phyloP scores from a whole-genome alignment of 1,140 invertebrate genomes.

The Drosophila novamexicana region DNA sequence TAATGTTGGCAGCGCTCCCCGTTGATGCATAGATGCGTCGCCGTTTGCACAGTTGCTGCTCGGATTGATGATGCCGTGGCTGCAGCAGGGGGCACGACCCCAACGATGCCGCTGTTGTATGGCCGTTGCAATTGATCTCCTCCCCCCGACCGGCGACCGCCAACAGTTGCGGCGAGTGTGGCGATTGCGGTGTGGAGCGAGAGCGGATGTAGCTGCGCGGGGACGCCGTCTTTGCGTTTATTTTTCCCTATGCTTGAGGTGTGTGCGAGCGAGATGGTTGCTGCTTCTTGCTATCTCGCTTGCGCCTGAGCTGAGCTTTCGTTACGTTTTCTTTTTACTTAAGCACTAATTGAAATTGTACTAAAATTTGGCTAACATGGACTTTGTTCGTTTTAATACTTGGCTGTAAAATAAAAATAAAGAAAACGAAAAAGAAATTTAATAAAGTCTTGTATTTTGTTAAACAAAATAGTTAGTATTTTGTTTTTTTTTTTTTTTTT shows the following conservation, averaged over 20 bases:
- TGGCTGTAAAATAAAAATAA: conserved; percentile 51
- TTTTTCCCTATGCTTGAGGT: conserved; percentile 1
- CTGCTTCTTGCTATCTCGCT: neutral
- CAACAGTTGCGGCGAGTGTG: conserved; percentile 67
- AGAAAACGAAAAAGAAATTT: neutral
- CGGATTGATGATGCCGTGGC: conserved; percentile 70
- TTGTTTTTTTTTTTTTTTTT: too few relatives aligned
- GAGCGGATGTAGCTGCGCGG: conserved; percentile 68
- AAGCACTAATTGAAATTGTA: conserved; percentile 29
- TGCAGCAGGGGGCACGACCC: conserved; percentile 60
- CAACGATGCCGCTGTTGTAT: conserved; percentile 15
- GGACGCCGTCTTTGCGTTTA: conserved; percentile 73
- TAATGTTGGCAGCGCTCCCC: conserved; percentile 80
- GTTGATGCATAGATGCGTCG: conserved; percentile 81
- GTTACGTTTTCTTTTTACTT: conserved; percentile 18
- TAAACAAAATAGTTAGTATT: too few relatives aligned
- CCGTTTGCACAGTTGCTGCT: conserved; percentile 73
- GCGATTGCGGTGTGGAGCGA: conserved; percentile 76
- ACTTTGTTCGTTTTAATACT: conserved; percentile 51
- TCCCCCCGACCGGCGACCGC: conserved; percentile 40
- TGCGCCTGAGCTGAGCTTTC: conserved; percentile 2
- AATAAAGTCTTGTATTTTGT: neutral
- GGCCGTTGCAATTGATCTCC: conserved; percentile 11
- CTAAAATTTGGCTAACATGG: conserved; percentile 71
- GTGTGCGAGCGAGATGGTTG: conserved; percentile 7